A percentile compares a stretch with the other conserved stretches of the same genome.
These are phyloP conservation scores for Phrynocephalus guinanensis DNA, from an alignment of 2,797 vertebrate genomes.

Conservation along the genomic window DNA sequence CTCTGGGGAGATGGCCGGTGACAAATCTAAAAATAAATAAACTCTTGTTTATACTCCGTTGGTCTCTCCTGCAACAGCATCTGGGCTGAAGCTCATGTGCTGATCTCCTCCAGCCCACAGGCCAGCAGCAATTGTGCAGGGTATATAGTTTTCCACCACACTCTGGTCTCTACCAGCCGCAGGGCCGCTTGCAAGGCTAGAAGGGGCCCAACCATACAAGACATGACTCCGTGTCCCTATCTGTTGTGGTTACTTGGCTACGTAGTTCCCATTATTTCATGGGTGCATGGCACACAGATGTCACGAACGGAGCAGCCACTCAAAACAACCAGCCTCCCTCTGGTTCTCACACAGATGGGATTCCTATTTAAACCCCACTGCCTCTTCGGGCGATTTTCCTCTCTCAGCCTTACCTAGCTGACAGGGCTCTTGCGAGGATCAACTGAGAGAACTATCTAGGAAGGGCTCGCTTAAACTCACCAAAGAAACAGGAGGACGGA, in stretches of 20 bases:
- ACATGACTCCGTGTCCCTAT: neutral
- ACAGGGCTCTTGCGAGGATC: too few species aligned
- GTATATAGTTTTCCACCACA: neutral
- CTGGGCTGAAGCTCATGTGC: neutral
- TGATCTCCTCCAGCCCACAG: neutral
- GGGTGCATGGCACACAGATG: neutral
- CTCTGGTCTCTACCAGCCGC: slow-evolving; percentile 7
- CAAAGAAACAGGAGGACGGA: neutral
- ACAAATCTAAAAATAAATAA: too few species aligned
- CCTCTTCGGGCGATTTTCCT: neutral
- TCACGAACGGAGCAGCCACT: neutral
- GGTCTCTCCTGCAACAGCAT: neutral
- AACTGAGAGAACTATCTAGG: too few species aligned
- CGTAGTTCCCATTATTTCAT: neutral
- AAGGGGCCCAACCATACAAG: neutral
- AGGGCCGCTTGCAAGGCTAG: neutral
- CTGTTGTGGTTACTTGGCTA: slow-evolving; percentile 9
- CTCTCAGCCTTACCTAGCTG: too few species aligned
- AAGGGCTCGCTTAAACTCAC: too few species aligned
- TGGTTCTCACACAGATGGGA: slow-evolving; percentile 21
- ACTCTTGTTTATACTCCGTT: too few species aligned
- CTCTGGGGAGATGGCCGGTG: too few species aligned
- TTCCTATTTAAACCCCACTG: neutral
- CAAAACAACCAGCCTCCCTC: neutral
- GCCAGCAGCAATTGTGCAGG: neutral